These are phyloP conservation scores for Paraescarpia echinospica DNA, from an alignment of 1,140 invertebrate species.

Conservation along the genomic window DNA sequence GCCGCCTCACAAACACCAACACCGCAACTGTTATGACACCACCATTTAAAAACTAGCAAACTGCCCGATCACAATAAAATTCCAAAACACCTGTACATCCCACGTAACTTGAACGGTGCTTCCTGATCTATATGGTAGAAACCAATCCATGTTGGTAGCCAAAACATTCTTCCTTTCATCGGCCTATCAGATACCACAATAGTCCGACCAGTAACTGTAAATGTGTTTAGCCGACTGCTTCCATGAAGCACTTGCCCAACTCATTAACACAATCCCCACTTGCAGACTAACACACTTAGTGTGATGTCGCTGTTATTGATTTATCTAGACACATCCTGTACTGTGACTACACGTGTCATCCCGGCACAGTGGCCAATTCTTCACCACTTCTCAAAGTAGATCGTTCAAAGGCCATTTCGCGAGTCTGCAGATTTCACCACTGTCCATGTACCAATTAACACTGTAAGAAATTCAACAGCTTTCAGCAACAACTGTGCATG, in stretches of 20 bases:
- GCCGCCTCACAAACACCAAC: background rate
- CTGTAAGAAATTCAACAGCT: background rate
- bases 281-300: background rate
- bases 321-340: background rate
- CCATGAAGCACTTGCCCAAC: background rate
- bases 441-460: background rate
- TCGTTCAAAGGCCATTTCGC: background rate
- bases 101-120: background rate
- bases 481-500: background rate
- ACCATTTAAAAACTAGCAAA: background rate
- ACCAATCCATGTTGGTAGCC: background rate
- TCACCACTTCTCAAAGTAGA: background rate
- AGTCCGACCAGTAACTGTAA: background rate
- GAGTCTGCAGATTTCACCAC: background rate
- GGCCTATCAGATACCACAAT: background rate
- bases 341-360: background rate
- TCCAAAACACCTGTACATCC: background rate
- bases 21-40: background rate
- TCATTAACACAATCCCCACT: background rate
- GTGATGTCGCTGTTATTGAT: background rate
- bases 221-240: background rate
- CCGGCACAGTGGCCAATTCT: background rate
- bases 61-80: slow-evolving; percentile 5
- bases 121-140: background rate
- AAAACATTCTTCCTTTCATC: background rate